Evolutionary conservation across 2,113 vertebrate species (phyloP).

Genomic region (Rallus limicola): DNA sequence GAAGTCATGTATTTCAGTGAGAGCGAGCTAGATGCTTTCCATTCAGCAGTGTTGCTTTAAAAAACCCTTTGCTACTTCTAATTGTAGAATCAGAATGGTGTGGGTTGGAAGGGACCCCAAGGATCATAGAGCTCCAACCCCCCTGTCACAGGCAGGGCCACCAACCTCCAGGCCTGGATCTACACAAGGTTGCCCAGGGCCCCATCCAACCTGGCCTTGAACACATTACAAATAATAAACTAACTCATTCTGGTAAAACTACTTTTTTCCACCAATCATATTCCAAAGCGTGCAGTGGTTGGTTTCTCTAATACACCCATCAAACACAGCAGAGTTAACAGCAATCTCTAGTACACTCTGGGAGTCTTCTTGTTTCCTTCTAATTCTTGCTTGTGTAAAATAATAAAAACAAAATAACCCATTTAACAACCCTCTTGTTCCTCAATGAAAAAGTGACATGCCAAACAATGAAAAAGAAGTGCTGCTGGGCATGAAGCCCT

Average conservation of each 20-base stretch:
- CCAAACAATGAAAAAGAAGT: neutral
- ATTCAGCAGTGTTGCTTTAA: neutral
- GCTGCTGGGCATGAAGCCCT: neutral
- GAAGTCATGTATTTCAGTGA: neutral
- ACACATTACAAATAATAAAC: neutral
- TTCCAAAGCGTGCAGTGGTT: neutral
- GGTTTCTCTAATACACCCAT: neutral
- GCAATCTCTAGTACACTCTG: neutral
- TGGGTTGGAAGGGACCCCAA: too few relatives aligned
- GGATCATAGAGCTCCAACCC: too few relatives aligned
- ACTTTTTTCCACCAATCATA: neutral
- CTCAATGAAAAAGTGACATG: neutral
- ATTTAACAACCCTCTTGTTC: neutral
- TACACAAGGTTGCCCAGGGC: too few relatives aligned
- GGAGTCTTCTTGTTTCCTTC: neutral
- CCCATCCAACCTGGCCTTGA: too few relatives aligned
- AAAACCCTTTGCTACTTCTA: neutral
- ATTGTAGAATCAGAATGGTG: neutral
- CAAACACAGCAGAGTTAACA: neutral
- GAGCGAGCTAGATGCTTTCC: neutral
- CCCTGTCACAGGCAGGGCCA: too few relatives aligned
- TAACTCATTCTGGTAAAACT: neutral
- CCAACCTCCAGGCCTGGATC: too few relatives aligned
- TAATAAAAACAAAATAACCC: neutral
- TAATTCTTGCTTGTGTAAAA: neutral